A percentile compares a stretch with the other conserved stretches of the same genome.
These are phyloP conservation scores for Chelmon rostratus DNA, from an alignment of 2,797 vertebrate species.

Conservation along the genomic window DNA sequence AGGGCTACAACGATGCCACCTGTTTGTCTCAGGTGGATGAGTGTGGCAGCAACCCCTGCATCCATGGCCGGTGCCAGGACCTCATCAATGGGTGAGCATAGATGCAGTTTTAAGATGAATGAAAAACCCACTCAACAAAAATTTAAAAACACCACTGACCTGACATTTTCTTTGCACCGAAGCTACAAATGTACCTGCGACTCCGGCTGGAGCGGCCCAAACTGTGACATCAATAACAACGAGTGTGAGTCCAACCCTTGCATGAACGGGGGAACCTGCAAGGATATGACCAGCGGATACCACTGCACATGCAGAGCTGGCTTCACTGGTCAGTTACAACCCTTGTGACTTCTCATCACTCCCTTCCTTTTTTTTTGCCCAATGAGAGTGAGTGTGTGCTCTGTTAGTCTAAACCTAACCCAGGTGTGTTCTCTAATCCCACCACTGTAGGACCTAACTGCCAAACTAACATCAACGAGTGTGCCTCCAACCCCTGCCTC, in stretches of 20 bases:
- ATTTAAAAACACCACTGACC: conserved; percentile 20
- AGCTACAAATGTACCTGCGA: conserved; percentile 92
- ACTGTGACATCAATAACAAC: conserved; percentile 96
- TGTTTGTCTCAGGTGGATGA: conserved; percentile 97
- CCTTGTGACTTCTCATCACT: not conserved
- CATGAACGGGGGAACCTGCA: conserved; percentile 95
- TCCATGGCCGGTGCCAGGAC: conserved; percentile 94
- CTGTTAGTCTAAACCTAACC: conserved; percentile 45
- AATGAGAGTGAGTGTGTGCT: conserved; percentile 16
- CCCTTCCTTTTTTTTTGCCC: not conserved
- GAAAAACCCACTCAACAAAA: not conserved
- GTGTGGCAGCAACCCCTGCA: conserved; percentile 96
- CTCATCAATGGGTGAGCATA: conserved; percentile 92
- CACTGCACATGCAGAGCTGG: conserved; percentile 95
- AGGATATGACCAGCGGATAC: conserved; percentile 97
- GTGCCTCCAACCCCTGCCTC: conserved; percentile 97
- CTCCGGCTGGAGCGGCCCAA: conserved; percentile 94
- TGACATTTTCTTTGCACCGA: conserved; percentile 3
- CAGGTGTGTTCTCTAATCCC: conserved; percentile 65
- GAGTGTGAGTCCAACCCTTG: conserved; percentile 98
- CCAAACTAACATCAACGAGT: conserved; percentile 99
- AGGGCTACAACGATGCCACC: conserved; percentile 94
- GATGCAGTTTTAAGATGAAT: not conserved
- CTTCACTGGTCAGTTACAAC: conserved; percentile 90
- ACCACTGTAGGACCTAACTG: conserved; percentile 93